Evolutionary conservation across 92 coral and sea anemone genomes (phyloP), one percentile per base, ranked within the genome.

Genomic region (Porites divaricata): DNA sequence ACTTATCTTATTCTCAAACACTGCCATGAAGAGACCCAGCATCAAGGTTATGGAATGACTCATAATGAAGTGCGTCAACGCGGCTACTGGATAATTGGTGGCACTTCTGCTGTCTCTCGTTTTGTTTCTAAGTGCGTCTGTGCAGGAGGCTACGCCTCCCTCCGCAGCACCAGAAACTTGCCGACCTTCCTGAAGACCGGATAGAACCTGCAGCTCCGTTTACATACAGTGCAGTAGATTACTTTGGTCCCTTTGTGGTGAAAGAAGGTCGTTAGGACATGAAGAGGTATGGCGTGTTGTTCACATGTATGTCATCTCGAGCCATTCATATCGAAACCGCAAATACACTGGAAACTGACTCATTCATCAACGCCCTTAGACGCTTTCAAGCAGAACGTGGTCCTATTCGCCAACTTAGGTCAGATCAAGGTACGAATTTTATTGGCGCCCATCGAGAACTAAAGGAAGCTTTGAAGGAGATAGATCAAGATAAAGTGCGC

Each of bases 351-450:
- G n/a, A 58, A 13, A 58, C 63, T 58, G 63, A 58, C 63, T 9
- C 84, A 8, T 88, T 83, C 52, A 54, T 83, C n/a, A 75, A 77
- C 66, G 91, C 88, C 1, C 77, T 88, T 7, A 65, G 91, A 49
- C 24, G 88, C 13, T 88, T 88, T 56, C 48, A 74, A 7, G 83
- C 77, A 2, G 66, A 81, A 65, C 76, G 87, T 45, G 87, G 81
- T 17, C 86, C 80, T 9, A 67, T 85, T 20, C 64, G 48, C 52
- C 80, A 75, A 56, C 79, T 88, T 1, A 64, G 89, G 70, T 78
- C 85, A n/a, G 92, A 84, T 17, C 58, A 64, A 8, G 81, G 92
- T 53, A 85, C 89, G 2, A 84, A 85, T 21, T 77, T 89, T 13
- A 76, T 85, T 22, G n/a, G n/a, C n/a, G n/a, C n/a, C n/a, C n/a